These are phyloP conservation scores for Platycnemis pennipes DNA, from an alignment of 2,888 invertebrate genomes.

Conservation along the genomic window DNA sequence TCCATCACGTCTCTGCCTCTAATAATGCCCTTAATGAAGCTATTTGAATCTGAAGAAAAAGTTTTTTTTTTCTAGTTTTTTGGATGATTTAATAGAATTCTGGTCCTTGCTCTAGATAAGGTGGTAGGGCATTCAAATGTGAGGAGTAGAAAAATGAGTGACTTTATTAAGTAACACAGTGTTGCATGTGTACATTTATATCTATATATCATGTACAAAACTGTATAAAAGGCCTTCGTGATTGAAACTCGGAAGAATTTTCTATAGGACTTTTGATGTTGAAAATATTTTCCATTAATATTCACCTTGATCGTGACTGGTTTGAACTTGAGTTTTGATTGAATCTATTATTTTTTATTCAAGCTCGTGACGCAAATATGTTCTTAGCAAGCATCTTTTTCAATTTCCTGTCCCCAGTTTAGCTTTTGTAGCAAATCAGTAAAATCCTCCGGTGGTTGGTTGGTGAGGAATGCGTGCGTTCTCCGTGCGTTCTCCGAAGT, in stretches of 20 bases:
- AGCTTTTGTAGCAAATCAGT: background rate
- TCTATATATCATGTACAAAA: background rate
- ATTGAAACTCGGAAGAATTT: background rate
- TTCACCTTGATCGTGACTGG: conserved; percentile 34
- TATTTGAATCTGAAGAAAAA: background rate
- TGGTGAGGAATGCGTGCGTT: background rate
- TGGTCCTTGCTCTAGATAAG: conserved; percentile 53
- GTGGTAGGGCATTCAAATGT: background rate
- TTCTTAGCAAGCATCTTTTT: background rate
- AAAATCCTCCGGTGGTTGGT: background rate
- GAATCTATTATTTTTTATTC: background rate
- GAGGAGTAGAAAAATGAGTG: background rate
- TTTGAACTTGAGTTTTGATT: background rate
- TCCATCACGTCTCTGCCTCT: background rate
- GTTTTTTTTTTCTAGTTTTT: background rate
- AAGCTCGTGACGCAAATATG: background rate
- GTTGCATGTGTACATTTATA: too few relatives aligned
- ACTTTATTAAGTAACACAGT: background rate
- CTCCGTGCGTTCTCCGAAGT: background rate
- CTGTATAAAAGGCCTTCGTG: conserved; percentile 16
- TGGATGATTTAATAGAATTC: background rate
- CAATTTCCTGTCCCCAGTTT: background rate
- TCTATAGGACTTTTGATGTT: background rate
- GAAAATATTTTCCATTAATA: conserved; percentile 25
- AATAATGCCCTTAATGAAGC: conserved; percentile 42